Conservation (phyloP, 2,888 invertebrate genomes). For the Scrobipalpa costella region DNA sequence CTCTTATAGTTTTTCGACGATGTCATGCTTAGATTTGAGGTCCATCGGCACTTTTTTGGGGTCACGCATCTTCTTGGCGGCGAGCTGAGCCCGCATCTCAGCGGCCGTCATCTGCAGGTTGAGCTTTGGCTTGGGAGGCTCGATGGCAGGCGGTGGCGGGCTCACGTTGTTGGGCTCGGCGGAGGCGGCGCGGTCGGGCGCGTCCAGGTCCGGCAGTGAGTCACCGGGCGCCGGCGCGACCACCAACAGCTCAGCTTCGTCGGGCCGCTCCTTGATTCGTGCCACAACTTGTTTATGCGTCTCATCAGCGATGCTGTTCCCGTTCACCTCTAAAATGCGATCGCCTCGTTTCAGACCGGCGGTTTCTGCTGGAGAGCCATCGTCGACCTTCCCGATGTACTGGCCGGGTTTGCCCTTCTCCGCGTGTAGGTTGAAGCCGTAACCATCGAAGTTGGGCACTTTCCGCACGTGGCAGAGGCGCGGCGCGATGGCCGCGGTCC, state of each 20-base stretch:
- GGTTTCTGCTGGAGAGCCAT: constrained; percentile 91
- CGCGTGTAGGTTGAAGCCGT: constrained; percentile 99
- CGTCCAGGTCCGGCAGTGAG: constrained; percentile 81
- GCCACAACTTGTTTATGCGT: constrained; percentile 97
- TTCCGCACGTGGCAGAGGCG: constrained; percentile 95
- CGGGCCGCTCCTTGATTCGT: constrained; percentile 92
- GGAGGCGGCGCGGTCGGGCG: constrained; percentile 39
- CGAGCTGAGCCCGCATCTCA: constrained; percentile 92
- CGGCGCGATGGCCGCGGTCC: constrained; percentile 58
- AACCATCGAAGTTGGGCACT: constrained; percentile 96
- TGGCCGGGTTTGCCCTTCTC: constrained; percentile 97
- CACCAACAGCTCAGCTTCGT: constrained; percentile 94
- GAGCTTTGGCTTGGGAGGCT: constrained; percentile 67
- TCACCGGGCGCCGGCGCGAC: constrained; percentile 88
- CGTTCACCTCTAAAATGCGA: constrained; percentile 96
- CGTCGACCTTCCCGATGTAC: constrained; percentile 98
- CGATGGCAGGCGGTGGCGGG: constrained; percentile 33
- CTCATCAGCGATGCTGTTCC: constrained; percentile 94
- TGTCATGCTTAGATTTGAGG: constrained; percentile 95
- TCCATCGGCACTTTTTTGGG: constrained; percentile 95
- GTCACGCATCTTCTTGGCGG: constrained; percentile 93
- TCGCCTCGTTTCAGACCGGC: constrained; percentile 94
- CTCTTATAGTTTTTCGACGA: constrained; percentile 92
- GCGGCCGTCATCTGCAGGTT: constrained; percentile 95
- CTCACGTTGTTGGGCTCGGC: constrained; percentile 23